These are phyloP conservation scores for Syngnathus scovelli DNA, from an alignment of 2,113 vertebrate genomes.

Conservation along the genomic window DNA sequence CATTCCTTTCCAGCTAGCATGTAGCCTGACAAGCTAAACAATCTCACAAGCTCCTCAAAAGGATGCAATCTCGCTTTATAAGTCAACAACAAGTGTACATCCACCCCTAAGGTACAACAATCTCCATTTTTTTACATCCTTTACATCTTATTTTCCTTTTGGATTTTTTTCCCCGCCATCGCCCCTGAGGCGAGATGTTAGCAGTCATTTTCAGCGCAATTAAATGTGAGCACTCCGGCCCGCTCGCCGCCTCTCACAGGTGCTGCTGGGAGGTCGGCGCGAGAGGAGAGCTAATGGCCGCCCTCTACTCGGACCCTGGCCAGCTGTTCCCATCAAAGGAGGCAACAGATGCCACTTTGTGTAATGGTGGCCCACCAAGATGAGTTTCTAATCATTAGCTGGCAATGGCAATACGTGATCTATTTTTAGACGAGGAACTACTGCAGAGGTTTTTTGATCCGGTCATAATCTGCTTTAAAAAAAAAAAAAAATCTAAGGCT, in stretches of 20 bases:
- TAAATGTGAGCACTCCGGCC: constrained; percentile 60
- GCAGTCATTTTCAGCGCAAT: constrained; percentile 54
- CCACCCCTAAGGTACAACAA: neutral
- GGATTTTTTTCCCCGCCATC: constrained; percentile 1
- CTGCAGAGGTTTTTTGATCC: neutral
- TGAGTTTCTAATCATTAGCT: constrained; percentile 1
- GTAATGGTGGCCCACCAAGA: constrained; percentile 20
- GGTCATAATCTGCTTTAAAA: neutral
- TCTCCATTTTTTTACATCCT: neutral
- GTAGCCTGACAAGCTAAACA: neutral
- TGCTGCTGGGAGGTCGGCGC: constrained; percentile 55
- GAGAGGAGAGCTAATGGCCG: constrained; percentile 51
- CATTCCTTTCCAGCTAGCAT: neutral
- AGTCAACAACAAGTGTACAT: neutral
- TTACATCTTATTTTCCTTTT: neutral
- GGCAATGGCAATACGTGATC: neutral
- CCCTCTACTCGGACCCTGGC: constrained; percentile 39
- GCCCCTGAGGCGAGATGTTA: constrained; percentile 47
- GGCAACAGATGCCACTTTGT: constrained; percentile 42
- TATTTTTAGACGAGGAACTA: neutral
- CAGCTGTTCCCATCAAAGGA: constrained; percentile 55
- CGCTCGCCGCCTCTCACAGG: constrained; percentile 46
- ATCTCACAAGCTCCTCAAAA: neutral
- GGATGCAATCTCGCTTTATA: neutral
- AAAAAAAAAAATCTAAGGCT: neutral